Evolutionary conservation across 1,140 invertebrate genomes (phyloP), one percentile per base, ranked within the genome.

Genomic region (Lineus longissimus): DNA sequence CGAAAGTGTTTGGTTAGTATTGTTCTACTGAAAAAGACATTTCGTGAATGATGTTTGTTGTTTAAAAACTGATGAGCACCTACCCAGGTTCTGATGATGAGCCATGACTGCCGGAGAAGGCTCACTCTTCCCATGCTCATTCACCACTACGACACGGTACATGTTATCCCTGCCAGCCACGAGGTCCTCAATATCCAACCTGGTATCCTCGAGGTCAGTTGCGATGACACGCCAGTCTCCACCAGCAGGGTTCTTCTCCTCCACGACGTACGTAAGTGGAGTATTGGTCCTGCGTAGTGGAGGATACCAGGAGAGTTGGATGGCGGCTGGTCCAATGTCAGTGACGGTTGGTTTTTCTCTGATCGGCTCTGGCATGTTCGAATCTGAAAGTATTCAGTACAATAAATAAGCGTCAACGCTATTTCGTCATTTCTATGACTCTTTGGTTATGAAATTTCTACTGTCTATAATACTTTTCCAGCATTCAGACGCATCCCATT

Each of bases 71-170:
- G n/a, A n/a, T n/a, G n/a, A n/a, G n/a, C n/a, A 58, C 66, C 70
- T 61, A 73, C 71, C 60, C 69, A 66, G 68, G 13, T 41, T 15
- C 15, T 36, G 4, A 7, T 36, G 33, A 36, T 15, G 15, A 15
- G 15, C n/a, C n/a, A n/a, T 15, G 67, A 73, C 54, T 66, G 62
- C 60, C 29, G 68, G 67, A 1, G 76, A 74, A 2, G 94, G 92
- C 69, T 98, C 95, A 22, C 94, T 96, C 62, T 89, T 88, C 51
- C 95, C 95, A 76, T 96, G 97, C 75, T 95, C 91, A 83, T 98
- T 98, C 80, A 97, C 94, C 61, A 95, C 95, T 85, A 94, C 89
- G 1, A 98, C 94, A 56, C 95, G 86, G 87, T 98, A 98, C 64
- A 98, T 93, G 78, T 98, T 98, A 31, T 93, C 89, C 68, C 87